phyloP scores from a whole-genome alignment of 2,888 invertebrate genomes.

The Xanthorhoe designata region DNA sequence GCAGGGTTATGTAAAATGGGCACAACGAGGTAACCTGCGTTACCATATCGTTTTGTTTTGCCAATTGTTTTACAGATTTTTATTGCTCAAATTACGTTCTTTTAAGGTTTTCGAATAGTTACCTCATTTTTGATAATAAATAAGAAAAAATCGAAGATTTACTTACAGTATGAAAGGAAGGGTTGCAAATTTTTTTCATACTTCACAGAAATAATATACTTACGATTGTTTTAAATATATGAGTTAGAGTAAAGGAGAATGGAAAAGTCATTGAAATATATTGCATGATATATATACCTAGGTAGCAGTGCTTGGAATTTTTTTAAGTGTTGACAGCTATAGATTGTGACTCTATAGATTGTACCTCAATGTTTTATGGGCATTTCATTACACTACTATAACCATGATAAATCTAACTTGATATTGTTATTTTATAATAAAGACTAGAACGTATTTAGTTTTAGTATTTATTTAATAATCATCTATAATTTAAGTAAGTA shows the following conservation, averaged over 20 bases:
- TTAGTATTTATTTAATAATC: not conserved
- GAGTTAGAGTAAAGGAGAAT: too few relatives aligned
- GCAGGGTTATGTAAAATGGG: not conserved
- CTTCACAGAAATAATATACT: too few relatives aligned
- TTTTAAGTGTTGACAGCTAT: too few relatives aligned
- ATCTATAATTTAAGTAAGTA: not conserved
- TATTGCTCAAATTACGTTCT: not conserved
- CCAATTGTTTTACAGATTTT: not conserved
- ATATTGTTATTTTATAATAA: conserved; percentile 1
- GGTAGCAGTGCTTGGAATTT: too few relatives aligned
- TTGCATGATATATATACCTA: too few relatives aligned
- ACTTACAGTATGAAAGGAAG: too few relatives aligned
- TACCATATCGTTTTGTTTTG: not conserved
- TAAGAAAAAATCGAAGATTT: too few relatives aligned
- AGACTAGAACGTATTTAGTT: not conserved
- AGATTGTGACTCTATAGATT: not conserved
- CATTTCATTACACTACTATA: not conserved
- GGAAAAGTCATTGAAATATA: too few relatives aligned
- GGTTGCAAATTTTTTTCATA: too few relatives aligned
- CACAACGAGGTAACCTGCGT: conserved; percentile 1
- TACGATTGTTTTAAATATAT: too few relatives aligned
- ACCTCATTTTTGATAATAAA: not conserved
- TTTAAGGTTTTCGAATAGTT: not conserved
- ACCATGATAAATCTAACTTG: not conserved
- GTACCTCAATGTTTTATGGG: not conserved